Base-by-base conservation (phyloP, 1,140 invertebrate genomes). In the Lineus longissimus region DNA sequence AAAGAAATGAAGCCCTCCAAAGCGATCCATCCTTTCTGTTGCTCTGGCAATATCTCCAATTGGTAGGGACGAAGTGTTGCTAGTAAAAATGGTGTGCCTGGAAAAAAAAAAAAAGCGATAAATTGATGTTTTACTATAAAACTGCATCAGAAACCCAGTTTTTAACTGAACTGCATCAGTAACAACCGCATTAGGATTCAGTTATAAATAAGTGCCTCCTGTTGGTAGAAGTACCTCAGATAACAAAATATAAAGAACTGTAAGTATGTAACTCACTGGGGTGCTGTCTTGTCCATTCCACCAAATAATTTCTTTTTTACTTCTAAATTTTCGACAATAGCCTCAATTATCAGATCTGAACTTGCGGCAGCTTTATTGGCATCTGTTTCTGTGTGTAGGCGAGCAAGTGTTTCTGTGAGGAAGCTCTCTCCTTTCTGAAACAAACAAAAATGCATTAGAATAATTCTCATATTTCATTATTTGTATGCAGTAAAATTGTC, bases 1-100 rank as follows among this genome's bases (percentile, higher is more conserved):
- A 81, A 95, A 95, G 80, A 95, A 95, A 82, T 95, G 93, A 13
- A 95, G 83, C 7, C 92, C 92, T 55, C 88, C 91, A 81, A 93
- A 93, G 67, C 83, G 76, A 66, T 87, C 85, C 65, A 79, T 72
- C 56, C 86, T 72, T 19, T 81, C 67, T 23, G 85, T 83, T 17
- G 87, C 73, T 59, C 70, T 66, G n/a, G 89, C 87, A 72, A 96
- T 94, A 70, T 94, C 91, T 61, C 83, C 84, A 68, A 95, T 90
- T 15, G 90, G 87, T 9, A 96, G 82, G 0, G 93, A 94, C 9
- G 92, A 94, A 1, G 93, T 95, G 76, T 96, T 95, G 11, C 90
- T 92, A 1, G 90, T 89, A 81, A 95, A 91, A 61, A 86, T 81
- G 13, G 79, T 80, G 25, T 77, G 69, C 59, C 77, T 80, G 68